These are phyloP conservation scores for Argentina silus DNA, from an alignment of 2,797 vertebrate species.

Conservation along the genomic window DNA sequence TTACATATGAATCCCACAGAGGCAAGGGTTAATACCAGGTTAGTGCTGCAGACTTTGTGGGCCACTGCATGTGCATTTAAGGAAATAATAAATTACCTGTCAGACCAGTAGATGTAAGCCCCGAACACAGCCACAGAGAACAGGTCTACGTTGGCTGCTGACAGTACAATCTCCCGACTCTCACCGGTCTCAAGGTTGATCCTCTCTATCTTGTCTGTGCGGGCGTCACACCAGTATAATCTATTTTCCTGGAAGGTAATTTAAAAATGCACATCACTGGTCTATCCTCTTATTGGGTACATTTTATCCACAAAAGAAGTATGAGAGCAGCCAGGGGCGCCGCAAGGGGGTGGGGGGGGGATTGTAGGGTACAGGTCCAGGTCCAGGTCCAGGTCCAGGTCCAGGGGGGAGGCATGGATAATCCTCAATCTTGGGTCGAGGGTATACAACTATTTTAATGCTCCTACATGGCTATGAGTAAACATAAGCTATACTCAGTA, in stretches of 20 bases:
- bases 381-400: too few relatives aligned
- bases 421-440: not conserved
- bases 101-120: conserved; percentile 99
- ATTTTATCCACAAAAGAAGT: conserved; percentile 65
- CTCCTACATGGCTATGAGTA: too few relatives aligned
- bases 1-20: conserved; percentile 61
- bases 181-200: conserved; percentile 98
- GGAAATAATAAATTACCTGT: conserved; percentile 99
- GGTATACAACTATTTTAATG: not conserved
- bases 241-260: conserved; percentile 95
- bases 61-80: conserved; percentile 78
- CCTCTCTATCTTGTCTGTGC: conserved; percentile 98
- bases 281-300: conserved; percentile 41
- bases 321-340: conserved; percentile 45
- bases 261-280: conserved; percentile 81
- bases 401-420: not conserved
- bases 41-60: conserved; percentile 77
- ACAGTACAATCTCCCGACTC: conserved; percentile 94
- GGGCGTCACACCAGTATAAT: conserved; percentile 99
- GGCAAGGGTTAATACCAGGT: conserved; percentile 81
- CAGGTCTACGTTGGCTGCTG: conserved; percentile 95
- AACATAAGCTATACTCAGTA: not conserved
- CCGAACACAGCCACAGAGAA: conserved; percentile 98
- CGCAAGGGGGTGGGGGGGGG: conserved; percentile 23
- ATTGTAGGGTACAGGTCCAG: not conserved